phyloP scores from a whole-genome alignment of 1,140 invertebrate species.

The Drosophila nigrodunni region DNA sequence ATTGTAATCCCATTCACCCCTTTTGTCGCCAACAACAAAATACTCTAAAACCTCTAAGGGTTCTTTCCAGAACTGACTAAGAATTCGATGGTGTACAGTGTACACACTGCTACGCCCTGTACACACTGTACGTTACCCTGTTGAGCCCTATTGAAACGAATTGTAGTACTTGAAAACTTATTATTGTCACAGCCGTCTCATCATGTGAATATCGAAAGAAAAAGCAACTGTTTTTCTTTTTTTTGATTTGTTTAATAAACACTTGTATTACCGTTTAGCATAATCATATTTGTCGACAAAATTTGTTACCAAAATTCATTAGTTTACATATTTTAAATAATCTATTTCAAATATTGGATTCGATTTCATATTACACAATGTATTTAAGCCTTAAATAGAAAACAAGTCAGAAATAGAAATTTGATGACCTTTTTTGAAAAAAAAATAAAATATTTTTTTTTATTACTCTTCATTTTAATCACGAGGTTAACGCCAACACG shows the following conservation, averaged over 20 bases:
- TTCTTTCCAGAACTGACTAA: constrained; percentile 2
- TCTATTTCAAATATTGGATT: too few relatives aligned
- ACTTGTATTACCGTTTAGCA: constrained; percentile 8
- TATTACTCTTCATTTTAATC: too few relatives aligned
- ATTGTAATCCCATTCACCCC: constrained; percentile 72
- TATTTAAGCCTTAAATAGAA: too few relatives aligned
- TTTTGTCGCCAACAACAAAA: constrained; percentile 44
- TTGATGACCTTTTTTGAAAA: too few relatives aligned
- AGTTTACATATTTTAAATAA: too few relatives aligned
- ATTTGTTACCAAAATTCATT: too few relatives aligned
- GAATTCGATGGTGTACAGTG: too few relatives aligned
- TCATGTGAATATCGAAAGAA: constrained; percentile 13
- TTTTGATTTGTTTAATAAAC: background rate
- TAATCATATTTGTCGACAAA: background rate
- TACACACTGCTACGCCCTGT: too few relatives aligned
- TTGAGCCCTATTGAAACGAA: constrained; percentile 27
- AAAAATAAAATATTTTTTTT: too few relatives aligned
- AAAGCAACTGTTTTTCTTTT: constrained; percentile 21
- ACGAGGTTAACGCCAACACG: too few relatives aligned
- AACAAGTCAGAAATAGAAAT: too few relatives aligned
- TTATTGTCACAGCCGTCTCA: constrained; percentile 29
- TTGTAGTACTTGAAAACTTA: constrained; percentile 43
- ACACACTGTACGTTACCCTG: constrained; percentile 25
- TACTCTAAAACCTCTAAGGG: background rate
- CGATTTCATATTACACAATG: too few relatives aligned